Conservation (phyloP, 2,888 invertebrate species). For the Xestobium rufovillosum region DNA sequence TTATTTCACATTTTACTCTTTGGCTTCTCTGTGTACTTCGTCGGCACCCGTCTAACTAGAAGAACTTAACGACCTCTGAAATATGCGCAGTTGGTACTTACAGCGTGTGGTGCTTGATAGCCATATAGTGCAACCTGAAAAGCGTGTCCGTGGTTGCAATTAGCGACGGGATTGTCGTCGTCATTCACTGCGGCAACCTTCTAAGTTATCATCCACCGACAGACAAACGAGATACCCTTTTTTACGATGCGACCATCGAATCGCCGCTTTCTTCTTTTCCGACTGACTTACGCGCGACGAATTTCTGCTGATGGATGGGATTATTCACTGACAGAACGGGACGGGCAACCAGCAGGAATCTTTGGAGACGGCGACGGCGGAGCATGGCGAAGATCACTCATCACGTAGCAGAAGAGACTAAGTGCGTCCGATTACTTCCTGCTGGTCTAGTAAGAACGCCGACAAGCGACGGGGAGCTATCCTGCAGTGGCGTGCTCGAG, state of each 20-base stretch:
- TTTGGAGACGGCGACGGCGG: background rate
- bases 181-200: conserved; percentile 25
- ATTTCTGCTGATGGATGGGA: background rate
- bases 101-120: conserved; percentile 22
- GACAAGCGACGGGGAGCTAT: conserved; percentile 32
- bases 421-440: conserved; percentile 32
- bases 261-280: conserved; percentile 11
- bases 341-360: background rate
- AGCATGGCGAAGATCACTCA: conserved; percentile 23
- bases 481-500: too few relatives aligned
- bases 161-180: conserved; percentile 22
- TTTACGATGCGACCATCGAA: conserved; percentile 26
- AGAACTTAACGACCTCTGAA: background rate
- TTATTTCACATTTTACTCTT: too few relatives aligned
- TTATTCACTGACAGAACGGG: conserved; percentile 1
- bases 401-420: conserved; percentile 29
- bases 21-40: background rate
- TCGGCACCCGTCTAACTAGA: conserved; percentile 3
- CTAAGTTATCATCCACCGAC: conserved; percentile 26
- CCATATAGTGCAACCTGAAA: conserved; percentile 18
- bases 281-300: conserved; percentile 13
- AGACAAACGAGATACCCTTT: conserved; percentile 31
- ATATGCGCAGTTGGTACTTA: conserved; percentile 6
- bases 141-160: conserved; percentile 22
- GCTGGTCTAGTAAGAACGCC: conserved; percentile 35